These are phyloP conservation scores for Tragelaphus strepsiceros DNA, from an alignment of 2,113 vertebrate species.

Conservation along the genomic window DNA sequence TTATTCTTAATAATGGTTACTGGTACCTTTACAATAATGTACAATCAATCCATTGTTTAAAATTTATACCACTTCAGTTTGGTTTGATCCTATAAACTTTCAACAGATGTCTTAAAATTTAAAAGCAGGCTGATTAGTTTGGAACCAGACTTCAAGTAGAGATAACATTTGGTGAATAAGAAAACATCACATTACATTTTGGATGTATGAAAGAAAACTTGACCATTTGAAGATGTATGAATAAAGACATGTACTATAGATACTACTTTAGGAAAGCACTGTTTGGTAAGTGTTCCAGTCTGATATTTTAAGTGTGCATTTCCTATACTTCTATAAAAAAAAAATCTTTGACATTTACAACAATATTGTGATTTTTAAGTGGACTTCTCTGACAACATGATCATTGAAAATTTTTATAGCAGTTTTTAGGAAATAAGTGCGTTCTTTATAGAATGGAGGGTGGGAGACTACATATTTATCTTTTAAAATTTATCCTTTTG, in stretches of 20 bases:
- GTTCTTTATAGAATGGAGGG: constrained; percentile 59
- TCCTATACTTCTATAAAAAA: constrained; percentile 61
- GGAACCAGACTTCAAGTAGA: constrained; percentile 69
- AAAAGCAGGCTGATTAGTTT: constrained; percentile 67
- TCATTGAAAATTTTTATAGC: constrained; percentile 46
- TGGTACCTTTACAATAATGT: constrained; percentile 69
- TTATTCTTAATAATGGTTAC: constrained; percentile 66
- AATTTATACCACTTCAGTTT: constrained; percentile 61
- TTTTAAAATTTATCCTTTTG: constrained; percentile 50
- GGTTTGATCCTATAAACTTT: constrained; percentile 73
- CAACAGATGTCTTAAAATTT: constrained; percentile 68
- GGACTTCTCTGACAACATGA: constrained; percentile 50
- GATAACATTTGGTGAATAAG: constrained; percentile 67
- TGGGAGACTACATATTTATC: constrained; percentile 44
- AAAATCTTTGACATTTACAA: constrained; percentile 65
- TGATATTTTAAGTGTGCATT: constrained; percentile 50
- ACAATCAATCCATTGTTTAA: constrained; percentile 70
- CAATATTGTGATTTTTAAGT: constrained; percentile 66
- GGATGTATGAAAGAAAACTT: constrained; percentile 69
- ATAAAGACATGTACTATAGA: constrained; percentile 67
- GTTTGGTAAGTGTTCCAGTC: constrained; percentile 69
- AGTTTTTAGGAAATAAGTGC: constrained; percentile 55
- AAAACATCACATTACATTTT: constrained; percentile 61
- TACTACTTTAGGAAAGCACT: constrained; percentile 68
- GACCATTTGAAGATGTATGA: constrained; percentile 59